Evolutionary conservation across 2,888 invertebrate genomes (phyloP), one percentile per base, ranked within the genome.

Genomic region (Fabriciana adippe): DNA sequence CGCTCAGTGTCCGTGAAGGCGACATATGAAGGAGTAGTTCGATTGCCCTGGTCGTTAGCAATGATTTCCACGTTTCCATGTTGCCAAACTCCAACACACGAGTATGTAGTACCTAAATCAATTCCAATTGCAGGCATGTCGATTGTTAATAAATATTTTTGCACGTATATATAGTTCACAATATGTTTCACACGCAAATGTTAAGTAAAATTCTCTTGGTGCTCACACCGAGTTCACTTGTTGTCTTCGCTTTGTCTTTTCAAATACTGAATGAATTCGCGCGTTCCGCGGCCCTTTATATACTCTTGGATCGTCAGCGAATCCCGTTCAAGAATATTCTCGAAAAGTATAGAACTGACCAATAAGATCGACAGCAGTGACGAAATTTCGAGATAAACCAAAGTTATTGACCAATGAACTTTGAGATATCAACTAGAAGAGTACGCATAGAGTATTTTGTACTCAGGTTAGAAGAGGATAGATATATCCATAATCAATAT

Each of bases 41-140:
- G 92, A 86, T 97, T 97, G 72, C 97, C 97, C 88, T 97, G 97
- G 83, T 97, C 97, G 83, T 97, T 97, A 68, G 97, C 96, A 81
- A 97, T 97, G 82, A 96, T 96, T 83, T 96, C 96, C 71, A 96
- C 96, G 84, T 96, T 95, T 69, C 95, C 95, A 81, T 96, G 94
- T 82, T 96, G 96, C 94, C 96, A 97, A n/a, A 97, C 96, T 77
- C 96, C 97, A 57, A 97, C 96, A 81, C 96, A 96, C 48, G 97
- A 97, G 86, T 97, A 97, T 8, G 97, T 97, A 50, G 97, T 97
- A 78, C 97, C 97, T 82, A 97, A 93, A 93, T 97, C 89, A 74
- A 89, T 90, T 86, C 89, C 90, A 59, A 90, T 83, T 72, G 89
- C 89, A 83, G 89, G 88, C 90, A 89, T 90, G 79, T 75, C 80